A percentile compares a stretch with the other conserved stretches of the same genome.
Evolutionary conservation across 2,113 vertebrate genomes (phyloP).

Genomic region (Peromyscus leucopus): DNA sequence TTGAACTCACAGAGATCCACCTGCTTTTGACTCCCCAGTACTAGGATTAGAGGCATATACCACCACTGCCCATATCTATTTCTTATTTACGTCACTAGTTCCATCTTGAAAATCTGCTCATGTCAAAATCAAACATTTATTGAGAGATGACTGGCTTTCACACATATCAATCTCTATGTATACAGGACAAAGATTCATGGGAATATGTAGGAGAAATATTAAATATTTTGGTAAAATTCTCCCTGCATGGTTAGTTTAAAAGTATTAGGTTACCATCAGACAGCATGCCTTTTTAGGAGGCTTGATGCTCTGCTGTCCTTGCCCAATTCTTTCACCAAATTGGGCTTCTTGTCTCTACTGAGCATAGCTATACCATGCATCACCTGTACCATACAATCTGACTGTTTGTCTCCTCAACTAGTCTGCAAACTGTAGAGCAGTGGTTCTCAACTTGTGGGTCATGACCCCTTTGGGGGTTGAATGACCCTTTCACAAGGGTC

Average conservation of each 20-base stretch:
- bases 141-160: background rate
- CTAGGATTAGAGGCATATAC: background rate
- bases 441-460: background rate
- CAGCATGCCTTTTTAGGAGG: background rate
- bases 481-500: no score
- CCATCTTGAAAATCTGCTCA: background rate
- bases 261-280: background rate
- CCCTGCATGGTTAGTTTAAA: background rate
- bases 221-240: conserved; percentile 25
- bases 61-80: background rate
- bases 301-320: background rate
- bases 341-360: background rate
- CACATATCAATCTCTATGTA: background rate
- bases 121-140: background rate
- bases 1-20: background rate
- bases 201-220: background rate
- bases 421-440: background rate
- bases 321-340: accelerated
- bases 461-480: no score
- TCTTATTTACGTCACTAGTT: background rate
- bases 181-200: background rate
- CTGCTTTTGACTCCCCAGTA: background rate
- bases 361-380: background rate
- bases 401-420: background rate
- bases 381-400: background rate